Evolutionary conservation across 2,888 invertebrate genomes (phyloP).

Genomic region (Phragmatobia fuliginosa): DNA sequence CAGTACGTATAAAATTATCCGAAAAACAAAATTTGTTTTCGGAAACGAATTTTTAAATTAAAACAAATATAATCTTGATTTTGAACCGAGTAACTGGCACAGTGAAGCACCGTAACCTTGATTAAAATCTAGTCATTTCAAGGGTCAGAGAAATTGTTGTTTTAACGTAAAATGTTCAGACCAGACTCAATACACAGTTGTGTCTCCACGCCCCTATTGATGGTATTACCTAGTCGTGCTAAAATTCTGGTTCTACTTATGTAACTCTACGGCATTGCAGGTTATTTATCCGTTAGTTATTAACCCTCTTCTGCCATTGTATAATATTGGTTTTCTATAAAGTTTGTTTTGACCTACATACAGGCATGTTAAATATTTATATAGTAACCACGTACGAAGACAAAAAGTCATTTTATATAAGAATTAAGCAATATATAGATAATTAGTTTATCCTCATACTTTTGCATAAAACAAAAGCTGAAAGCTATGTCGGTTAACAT

Average conservation of each 20-base stretch:
- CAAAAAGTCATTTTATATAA: too few species aligned
- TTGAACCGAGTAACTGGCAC: background rate
- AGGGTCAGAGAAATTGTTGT: background rate
- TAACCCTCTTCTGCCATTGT: constrained; percentile 1
- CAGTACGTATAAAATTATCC: background rate
- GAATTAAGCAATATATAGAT: too few species aligned
- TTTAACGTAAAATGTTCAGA: background rate
- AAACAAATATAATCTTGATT: background rate
- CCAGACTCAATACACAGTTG: background rate
- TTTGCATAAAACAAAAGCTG: background rate
- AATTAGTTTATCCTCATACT: background rate
- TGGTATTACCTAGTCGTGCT: constrained; percentile 42
- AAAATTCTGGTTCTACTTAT: constrained; percentile 62
- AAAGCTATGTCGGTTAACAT: too few species aligned
- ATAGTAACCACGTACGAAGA: background rate
- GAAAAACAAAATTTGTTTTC: background rate
- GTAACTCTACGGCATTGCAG: constrained; percentile 81
- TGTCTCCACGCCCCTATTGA: constrained; percentile 30
- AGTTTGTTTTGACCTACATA: constrained; percentile 6
- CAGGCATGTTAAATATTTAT: background rate
- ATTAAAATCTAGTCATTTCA: background rate
- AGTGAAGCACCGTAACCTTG: background rate
- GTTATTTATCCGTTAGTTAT: constrained; percentile 45
- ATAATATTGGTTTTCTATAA: constrained; percentile 2
- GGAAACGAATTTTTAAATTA: background rate